Percentiles rank a stretch among this genome's conserved stretches.
Evolutionary conservation across 2,113 vertebrate genomes (phyloP).

Genomic region (Leuciscus idus): DNA sequence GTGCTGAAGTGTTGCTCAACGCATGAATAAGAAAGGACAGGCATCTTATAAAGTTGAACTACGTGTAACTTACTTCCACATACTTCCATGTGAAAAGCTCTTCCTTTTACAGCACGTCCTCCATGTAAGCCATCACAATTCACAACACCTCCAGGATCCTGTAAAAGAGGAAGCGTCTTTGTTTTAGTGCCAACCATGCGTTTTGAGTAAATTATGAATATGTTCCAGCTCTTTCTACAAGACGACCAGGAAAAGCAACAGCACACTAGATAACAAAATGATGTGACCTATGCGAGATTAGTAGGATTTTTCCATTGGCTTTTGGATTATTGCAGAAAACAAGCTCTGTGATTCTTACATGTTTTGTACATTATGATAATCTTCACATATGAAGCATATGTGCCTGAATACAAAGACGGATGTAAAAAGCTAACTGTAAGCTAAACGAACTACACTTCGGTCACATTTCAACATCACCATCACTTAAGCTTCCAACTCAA

Average conservation of each 20-base stretch:
- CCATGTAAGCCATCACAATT: not conserved
- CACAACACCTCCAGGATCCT: not conserved
- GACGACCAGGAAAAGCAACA: not conserved
- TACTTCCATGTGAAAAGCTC: not conserved
- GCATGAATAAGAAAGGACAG: not conserved
- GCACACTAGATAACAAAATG: not conserved
- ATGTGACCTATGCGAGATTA: not conserved
- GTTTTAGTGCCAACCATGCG: not conserved
- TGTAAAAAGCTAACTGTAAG: not conserved
- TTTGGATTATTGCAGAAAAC: not conserved
- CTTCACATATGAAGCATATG: not conserved
- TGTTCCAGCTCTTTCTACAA: not conserved
- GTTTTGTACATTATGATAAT: not conserved
- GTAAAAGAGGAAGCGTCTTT: conserved; percentile 4
- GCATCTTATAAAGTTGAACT: not conserved
- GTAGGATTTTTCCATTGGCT: not conserved
- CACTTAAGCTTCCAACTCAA: not conserved
- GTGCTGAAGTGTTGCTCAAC: not conserved
- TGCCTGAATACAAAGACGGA: not conserved
- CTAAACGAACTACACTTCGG: not conserved
- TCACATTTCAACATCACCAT: not conserved
- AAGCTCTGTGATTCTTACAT: not conserved
- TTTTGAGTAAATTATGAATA: conserved; percentile 17
- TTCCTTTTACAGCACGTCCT: not conserved
- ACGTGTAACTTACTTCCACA: not conserved